Percentiles rank a stretch among this genome's conserved stretches.
Evolutionary conservation across 2,888 invertebrate species (phyloP).

Genomic region (Patella ulyssiponensis): DNA sequence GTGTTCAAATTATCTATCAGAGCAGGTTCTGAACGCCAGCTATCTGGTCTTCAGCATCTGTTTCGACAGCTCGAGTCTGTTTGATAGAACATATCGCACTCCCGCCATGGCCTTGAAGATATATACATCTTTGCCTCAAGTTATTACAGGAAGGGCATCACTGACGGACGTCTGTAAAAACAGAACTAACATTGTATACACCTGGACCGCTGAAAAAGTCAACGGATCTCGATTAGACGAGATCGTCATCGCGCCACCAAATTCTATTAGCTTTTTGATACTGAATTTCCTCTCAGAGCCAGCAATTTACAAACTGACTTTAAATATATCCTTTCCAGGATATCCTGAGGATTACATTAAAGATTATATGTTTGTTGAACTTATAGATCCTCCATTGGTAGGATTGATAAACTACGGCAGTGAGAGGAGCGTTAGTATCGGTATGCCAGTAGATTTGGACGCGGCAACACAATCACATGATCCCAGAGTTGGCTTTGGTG

Average conservation of each 20-base stretch:
- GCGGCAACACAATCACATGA: not conserved
- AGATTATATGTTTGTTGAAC: not conserved
- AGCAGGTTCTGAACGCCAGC: conserved; percentile 6
- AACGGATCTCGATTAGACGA: not conserved
- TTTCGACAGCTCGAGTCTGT: conserved; percentile 18
- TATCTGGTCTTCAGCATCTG: conserved; percentile 22
- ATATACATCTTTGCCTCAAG: not conserved
- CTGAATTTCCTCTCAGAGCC: not conserved
- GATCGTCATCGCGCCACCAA: not conserved
- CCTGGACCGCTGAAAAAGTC: not conserved
- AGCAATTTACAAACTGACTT: not conserved
- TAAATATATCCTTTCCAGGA: not conserved
- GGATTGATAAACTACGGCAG: not conserved
- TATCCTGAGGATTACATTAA: not conserved
- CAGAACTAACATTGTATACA: not conserved
- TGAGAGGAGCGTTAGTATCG: not conserved
- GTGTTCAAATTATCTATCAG: conserved; percentile 18
- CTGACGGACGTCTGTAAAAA: conserved; percentile 2
- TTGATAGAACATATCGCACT: conserved; percentile 10
- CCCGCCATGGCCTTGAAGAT: not conserved
- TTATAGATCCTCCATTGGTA: not conserved
- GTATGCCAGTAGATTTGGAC: not conserved
- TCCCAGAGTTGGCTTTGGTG: not conserved
- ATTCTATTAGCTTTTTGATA: not conserved
- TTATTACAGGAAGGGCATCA: not conserved